These are phyloP conservation scores for Campoletis raptor DNA, from an alignment of 2,888 invertebrate genomes.

Conservation along the genomic window DNA sequence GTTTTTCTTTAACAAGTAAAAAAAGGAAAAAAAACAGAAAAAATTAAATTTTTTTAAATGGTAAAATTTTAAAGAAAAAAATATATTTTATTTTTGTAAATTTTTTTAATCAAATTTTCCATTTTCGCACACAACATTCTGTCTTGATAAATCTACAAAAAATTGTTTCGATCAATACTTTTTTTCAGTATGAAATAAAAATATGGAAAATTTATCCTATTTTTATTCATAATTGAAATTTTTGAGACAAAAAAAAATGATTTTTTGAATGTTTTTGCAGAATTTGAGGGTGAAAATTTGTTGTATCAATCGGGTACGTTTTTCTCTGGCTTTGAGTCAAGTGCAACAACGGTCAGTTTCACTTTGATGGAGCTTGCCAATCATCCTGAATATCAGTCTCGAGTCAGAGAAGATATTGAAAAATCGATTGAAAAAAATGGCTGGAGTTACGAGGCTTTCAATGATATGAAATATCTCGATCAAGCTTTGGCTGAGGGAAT, in stretches of 20 bases:
- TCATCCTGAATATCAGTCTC: slow-evolving; percentile 74
- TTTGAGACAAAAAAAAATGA: not conserved
- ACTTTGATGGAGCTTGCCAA: slow-evolving; percentile 80
- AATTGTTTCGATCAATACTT: no score
- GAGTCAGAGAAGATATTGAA: slow-evolving; percentile 76
- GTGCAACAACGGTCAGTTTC: slow-evolving; percentile 78
- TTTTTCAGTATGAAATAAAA: no score
- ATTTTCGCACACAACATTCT: no score
- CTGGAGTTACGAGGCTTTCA: slow-evolving; percentile 79
- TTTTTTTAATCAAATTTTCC: no score
- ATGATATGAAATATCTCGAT: slow-evolving; percentile 81
- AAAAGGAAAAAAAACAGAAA: no score
- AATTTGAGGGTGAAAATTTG: slow-evolving; percentile 81
- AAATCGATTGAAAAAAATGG: slow-evolving; percentile 77
- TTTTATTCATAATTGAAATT: not conserved
- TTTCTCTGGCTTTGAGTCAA: slow-evolving; percentile 82
- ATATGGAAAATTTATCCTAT: no score
- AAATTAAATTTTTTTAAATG: no score
- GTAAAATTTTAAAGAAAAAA: no score
- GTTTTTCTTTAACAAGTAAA: no score
- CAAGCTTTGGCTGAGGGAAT: slow-evolving; percentile 79
- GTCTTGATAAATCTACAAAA: no score
- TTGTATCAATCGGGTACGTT: slow-evolving; percentile 81
- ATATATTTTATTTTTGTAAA: no score
- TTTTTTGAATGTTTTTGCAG: slow-evolving; percentile 65